Evolutionary conservation across 2,113 vertebrate genomes (phyloP).

Genomic region (Orycteropus afer): DNA sequence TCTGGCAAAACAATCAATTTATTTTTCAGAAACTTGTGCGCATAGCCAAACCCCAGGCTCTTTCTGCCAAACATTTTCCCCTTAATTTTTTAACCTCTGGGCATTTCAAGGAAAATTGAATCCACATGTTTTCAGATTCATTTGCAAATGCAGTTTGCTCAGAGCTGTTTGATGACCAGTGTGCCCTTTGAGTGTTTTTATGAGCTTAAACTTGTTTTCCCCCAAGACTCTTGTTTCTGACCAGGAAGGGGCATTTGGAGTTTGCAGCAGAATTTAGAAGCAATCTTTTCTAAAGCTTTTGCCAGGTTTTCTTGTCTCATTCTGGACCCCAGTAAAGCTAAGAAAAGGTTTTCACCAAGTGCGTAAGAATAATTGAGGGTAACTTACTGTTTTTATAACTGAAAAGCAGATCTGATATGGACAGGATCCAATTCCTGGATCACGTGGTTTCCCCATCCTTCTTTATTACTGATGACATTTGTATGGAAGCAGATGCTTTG

Average conservation of each 20-base stretch:
- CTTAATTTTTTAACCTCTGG: conserved; percentile 82
- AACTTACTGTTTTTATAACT: conserved; percentile 61
- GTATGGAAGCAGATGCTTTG: conserved; percentile 66
- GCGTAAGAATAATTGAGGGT: conserved; percentile 19
- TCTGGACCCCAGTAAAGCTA: conserved; percentile 26
- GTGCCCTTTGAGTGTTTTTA: conserved; percentile 77
- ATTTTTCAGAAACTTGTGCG: conserved; percentile 67
- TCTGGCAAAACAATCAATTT: conserved; percentile 79
- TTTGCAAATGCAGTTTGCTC: conserved; percentile 80
- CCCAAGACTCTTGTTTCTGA: conserved; percentile 69
- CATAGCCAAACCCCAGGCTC: conserved; percentile 72
- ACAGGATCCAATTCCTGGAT: conserved; percentile 43
- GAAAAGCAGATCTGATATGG: conserved; percentile 65
- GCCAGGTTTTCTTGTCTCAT: neutral
- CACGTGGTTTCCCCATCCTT: conserved; percentile 47
- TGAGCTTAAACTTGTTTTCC: conserved; percentile 70
- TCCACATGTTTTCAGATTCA: conserved; percentile 82
- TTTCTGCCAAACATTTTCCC: conserved; percentile 76
- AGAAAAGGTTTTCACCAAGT: conserved; percentile 44
- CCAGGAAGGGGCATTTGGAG: conserved; percentile 56
- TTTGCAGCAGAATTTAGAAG: conserved; percentile 64
- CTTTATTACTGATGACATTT: conserved; percentile 74
- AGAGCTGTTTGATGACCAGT: conserved; percentile 76
- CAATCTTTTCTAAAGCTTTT: neutral
- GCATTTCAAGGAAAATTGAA: conserved; percentile 82